Base-by-base conservation (phyloP, 2,797 vertebrate species). In the Coluber constrictor region DNA sequence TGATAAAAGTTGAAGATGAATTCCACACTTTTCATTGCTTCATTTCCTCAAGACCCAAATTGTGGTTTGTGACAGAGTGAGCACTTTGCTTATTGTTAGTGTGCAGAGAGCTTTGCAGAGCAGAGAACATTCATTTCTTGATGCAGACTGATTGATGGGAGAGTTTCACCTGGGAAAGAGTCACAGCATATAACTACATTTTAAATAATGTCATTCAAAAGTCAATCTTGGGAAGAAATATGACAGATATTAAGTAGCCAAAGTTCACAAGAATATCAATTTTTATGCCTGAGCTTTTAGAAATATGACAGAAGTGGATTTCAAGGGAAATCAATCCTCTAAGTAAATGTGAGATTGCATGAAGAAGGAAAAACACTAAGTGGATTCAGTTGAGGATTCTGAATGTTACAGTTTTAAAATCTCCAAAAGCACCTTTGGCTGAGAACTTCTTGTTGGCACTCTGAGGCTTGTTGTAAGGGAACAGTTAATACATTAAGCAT, bases 131-230 rank as follows among this genome's bases (percentile, higher is more conserved):
- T 94, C 96, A 96, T 96, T 94, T 96, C 91, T 94, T 0, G 0
- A 93, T 94, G 95, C 94, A 3, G 29, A 94, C 90, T 96, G 66
- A 94, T 92, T 97, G 96, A 97, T 97, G 95, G 96, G 97, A 97
- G 88, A 94, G 93, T 96, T 97, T 95, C 96, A 96, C 96, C 96
- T 96, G 95, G 95, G 94, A 96, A 96, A 93, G 96, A 96, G 96
- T 92, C 89, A 92, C 96, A 88, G 94, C 94, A 94, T 95, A 96
- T 96, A 96, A 96, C 95, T 94, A 95, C 96, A 96, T 97, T 97
- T 97, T 96, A 97, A 96, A 95, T 94, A 96, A 96, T 96, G 96
- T 95, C 96, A 96, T 93, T 97, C 1, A 13, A 94, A 96, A 97
- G 96, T 96, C 93, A 96, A 90, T 96, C 96, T 96, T 95, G 87